Conservation (phyloP, 2,888 invertebrate species). For the Leptarthrus brevirostris region DNA sequence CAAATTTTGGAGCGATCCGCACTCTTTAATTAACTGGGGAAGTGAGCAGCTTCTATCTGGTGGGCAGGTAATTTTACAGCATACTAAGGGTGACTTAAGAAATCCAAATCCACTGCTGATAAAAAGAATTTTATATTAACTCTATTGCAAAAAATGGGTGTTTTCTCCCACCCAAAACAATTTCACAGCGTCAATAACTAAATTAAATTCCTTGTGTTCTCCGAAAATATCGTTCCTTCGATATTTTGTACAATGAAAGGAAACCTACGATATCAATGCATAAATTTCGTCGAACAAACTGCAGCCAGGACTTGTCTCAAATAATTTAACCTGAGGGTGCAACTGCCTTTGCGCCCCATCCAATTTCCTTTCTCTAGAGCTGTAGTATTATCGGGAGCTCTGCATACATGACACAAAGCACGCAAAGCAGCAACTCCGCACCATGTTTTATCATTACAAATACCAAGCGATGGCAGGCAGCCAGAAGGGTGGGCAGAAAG, state of each 20-base stretch:
- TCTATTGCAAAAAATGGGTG: background rate
- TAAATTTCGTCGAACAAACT: background rate
- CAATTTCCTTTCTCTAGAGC: too few species aligned
- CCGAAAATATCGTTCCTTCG: background rate
- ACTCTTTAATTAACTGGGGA: too few species aligned
- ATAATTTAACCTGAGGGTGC: too few species aligned
- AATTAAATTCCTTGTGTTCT: background rate
- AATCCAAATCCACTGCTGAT: background rate
- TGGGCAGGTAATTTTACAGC: too few species aligned
- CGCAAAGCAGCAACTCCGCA: background rate
- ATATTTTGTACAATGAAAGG: background rate
- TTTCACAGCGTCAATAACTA: conserved; percentile 6
- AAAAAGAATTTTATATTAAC: conserved; percentile 4
- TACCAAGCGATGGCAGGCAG: background rate
- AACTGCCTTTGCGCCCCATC: too few species aligned
- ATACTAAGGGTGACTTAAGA: too few species aligned
- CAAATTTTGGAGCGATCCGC: too few species aligned
- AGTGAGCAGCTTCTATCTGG: too few species aligned
- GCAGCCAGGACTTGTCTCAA: too few species aligned
- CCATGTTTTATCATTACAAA: background rate
- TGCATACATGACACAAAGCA: background rate
- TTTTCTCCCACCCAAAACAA: background rate
- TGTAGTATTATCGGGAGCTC: background rate
- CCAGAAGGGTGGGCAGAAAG: background rate
- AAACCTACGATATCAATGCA: background rate